These are phyloP conservation scores for Leucozona laternaria DNA, from an alignment of 2,888 invertebrate genomes.

Conservation along the genomic window DNA sequence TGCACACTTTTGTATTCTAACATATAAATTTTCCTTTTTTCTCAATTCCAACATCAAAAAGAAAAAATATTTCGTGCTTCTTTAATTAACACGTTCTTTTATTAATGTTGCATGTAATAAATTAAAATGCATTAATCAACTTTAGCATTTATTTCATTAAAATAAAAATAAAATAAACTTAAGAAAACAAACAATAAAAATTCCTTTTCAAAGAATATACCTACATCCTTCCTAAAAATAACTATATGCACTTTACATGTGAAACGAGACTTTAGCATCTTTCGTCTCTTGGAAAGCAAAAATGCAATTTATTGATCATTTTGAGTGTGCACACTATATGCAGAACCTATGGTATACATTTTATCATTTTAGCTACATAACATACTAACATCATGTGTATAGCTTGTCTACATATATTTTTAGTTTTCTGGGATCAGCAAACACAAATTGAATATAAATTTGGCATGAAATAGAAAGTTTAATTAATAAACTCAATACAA, in stretches of 20 bases:
- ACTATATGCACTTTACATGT: neutral
- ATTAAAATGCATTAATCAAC: constrained; percentile 75
- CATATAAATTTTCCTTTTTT: neutral
- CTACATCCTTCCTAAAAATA: neutral
- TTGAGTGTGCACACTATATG: constrained; percentile 3
- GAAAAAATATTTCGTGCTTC: constrained; percentile 72
- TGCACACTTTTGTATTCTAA: neutral
- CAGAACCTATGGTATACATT: neutral
- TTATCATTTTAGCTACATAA: neutral
- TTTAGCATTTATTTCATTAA: constrained; percentile 74
- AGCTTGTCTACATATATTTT: constrained; percentile 71
- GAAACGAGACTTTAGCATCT: constrained; percentile 8
- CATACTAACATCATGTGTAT: no score
- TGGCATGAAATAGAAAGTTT: constrained; percentile 82
- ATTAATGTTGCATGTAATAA: constrained; percentile 78
- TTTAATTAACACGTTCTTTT: constrained; percentile 78
- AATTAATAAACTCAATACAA: constrained; percentile 78
- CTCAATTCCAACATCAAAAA: constrained; percentile 22
- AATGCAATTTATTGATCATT: constrained; percentile 60
- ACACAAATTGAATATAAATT: constrained; percentile 82
- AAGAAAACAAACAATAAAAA: constrained; percentile 26
- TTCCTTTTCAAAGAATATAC: constrained; percentile 9
- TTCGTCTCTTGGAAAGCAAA: constrained; percentile 17
- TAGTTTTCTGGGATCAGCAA: constrained; percentile 78
- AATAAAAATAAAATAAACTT: constrained; percentile 50